Conservation (phyloP, 1,140 invertebrate genomes). For the Panagrolaimus sp. region DNA sequence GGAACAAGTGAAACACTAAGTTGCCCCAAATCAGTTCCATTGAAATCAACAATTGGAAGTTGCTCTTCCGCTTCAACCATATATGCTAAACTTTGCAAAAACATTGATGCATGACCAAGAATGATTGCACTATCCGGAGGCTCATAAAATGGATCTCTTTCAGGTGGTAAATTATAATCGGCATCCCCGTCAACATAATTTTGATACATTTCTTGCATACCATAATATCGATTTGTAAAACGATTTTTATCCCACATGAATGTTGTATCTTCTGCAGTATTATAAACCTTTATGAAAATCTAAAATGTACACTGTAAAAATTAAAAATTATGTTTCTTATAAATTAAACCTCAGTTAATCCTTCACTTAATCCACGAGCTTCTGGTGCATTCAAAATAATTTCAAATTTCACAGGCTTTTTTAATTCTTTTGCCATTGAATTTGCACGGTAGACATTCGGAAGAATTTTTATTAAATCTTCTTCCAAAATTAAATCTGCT, state of each 20-base stretch:
- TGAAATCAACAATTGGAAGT: constrained; percentile 63
- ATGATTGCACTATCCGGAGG: constrained; percentile 63
- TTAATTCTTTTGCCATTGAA: constrained; percentile 65
- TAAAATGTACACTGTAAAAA: constrained; percentile 41
- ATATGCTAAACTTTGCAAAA: constrained; percentile 63
- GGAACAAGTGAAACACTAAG: constrained; percentile 62
- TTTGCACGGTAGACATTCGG: constrained; percentile 66
- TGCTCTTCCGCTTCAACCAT: constrained; percentile 64
- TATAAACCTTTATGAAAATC: constrained; percentile 65
- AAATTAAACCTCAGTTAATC: constrained; percentile 60
- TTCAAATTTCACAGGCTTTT: constrained; percentile 65
- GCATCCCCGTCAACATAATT: constrained; percentile 64
- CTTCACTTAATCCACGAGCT: constrained; percentile 61
- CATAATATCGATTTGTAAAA: constrained; percentile 64
- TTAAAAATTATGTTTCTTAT: neutral
- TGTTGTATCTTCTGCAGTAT: constrained; percentile 63
- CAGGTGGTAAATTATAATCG: constrained; percentile 62
- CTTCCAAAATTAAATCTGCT: constrained; percentile 63
- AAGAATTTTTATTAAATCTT: constrained; percentile 65
- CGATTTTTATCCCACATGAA: constrained; percentile 65
- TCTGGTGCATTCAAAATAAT: constrained; percentile 65
- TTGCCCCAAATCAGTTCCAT: constrained; percentile 63
- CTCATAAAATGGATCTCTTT: constrained; percentile 66
- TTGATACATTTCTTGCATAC: constrained; percentile 68
- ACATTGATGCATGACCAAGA: constrained; percentile 65